Base-by-base conservation (phyloP, 2,113 vertebrate species). In the Alexandromys fortis region DNA sequence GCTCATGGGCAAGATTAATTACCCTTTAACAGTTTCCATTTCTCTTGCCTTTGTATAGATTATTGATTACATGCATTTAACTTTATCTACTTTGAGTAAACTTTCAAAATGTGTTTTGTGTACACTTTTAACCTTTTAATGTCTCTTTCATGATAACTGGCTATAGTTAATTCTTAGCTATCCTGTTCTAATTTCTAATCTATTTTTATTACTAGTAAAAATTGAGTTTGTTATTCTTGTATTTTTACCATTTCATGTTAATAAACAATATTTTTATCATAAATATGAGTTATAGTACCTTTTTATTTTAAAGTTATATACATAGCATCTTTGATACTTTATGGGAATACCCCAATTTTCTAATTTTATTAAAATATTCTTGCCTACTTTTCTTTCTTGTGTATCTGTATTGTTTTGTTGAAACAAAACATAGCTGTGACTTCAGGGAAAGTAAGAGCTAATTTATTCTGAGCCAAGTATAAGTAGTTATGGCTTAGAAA, bases 91-190 rank as follows among this genome's bases (percentile, higher is more conserved):
- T 94, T 95, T 90, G 38, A 47, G 0, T 72, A 45, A 61, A 21
- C 3, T 19, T 94, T 8, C 38, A 75, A 91, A 68, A 95, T 92
- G 45, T 94, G 7, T 86, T 97, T 88, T 87, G 45, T 65, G 65
- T 95, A 95, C 26, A 55, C 81, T 89, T 92, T 63, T 33, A 55
- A 3, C 2, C 68, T 5, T 63, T 82, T 94, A 86, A 21, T 42
- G 33, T 47, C 38, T 63, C 70, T 91, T 94, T 89, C 65, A 24
- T 91, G 19, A 49, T 92, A 67, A 92, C 52, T 88, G 5, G 30
- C 83, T 49, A 5, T 33, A 49, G 12, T 52, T 33, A 63, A 13
- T 79, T 77, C 17, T 28, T 95, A 73, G 38, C 21, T 89, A 42
- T 73, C 63, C 26, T 95, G 17, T 16, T 89, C 1, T 79, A 1